Conservation (phyloP, 2,888 invertebrate species). For the Lepidochrysops patricia region DNA sequence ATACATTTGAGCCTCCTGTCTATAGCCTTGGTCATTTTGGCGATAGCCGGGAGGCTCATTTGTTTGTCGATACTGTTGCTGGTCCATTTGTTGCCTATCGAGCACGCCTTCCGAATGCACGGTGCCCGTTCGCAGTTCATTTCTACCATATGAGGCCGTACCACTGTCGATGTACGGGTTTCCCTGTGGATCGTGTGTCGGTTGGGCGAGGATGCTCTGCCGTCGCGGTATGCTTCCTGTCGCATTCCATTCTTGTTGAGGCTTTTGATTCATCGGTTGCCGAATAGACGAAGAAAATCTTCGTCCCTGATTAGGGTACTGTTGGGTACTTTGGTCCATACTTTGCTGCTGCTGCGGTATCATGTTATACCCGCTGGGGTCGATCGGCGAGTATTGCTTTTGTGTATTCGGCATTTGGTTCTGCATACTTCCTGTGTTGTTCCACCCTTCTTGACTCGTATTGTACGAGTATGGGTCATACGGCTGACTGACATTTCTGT, state of each 20-base stretch:
- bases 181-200: slow-evolving; percentile 45
- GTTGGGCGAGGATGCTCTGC: slow-evolving; percentile 58
- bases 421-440: slow-evolving; percentile 32
- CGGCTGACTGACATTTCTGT: slow-evolving; percentile 44
- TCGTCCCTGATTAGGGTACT: slow-evolving; percentile 49
- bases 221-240: slow-evolving; percentile 45
- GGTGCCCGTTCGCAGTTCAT: slow-evolving; percentile 55
- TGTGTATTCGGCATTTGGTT: slow-evolving; percentile 44
- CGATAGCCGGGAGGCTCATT: slow-evolving; percentile 47
- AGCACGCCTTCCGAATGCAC: slow-evolving; percentile 52
- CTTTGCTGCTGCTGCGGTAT: slow-evolving; percentile 43
- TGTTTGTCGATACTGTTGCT: slow-evolving; percentile 41
- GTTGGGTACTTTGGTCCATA: slow-evolving; percentile 55
- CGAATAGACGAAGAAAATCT: slow-evolving; percentile 48
- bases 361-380: slow-evolving; percentile 44
- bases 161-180: slow-evolving; percentile 43
- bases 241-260: slow-evolving; percentile 51
- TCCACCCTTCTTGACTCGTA: slow-evolving; percentile 53
- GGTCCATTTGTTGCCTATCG: slow-evolving; percentile 41
- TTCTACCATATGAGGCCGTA: slow-evolving; percentile 42
- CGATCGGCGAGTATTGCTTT: slow-evolving; percentile 46
- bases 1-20: slow-evolving; percentile 58
- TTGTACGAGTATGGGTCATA: slow-evolving; percentile 46
- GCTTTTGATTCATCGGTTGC: slow-evolving; percentile 45
- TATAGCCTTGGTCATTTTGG: slow-evolving; percentile 63